Conservation (phyloP, 2,888 invertebrate species). For the Drosophila nr. medialis region DNA sequence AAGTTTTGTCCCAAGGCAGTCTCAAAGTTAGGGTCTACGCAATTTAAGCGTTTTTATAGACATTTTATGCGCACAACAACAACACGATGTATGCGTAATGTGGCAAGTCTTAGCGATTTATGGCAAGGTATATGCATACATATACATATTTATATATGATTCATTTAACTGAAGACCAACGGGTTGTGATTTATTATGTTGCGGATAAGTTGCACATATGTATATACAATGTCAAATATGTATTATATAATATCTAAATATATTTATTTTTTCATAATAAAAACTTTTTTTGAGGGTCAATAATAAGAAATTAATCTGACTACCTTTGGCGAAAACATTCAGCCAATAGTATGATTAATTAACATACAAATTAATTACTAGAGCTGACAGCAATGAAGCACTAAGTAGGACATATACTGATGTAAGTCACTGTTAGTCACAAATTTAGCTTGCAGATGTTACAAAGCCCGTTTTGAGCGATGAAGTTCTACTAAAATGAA, state of each 20-base stretch:
- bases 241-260: neutral
- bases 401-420: neutral
- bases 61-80: conserved; percentile 65
- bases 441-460: neutral
- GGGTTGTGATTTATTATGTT: conserved; percentile 2
- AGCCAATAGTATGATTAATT: neutral
- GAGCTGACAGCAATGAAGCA: neutral
- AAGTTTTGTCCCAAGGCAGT: conserved; percentile 55
- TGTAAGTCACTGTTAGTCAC: neutral
- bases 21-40: conserved; percentile 53
- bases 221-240: neutral
- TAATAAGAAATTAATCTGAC: neutral
- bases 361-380: neutral
- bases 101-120: conserved; percentile 69
- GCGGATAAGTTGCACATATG: neutral
- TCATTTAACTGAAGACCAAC: conserved; percentile 15
- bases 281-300: neutral
- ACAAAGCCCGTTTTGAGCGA: neutral
- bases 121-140: conserved; percentile 40
- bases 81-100: conserved; percentile 65
- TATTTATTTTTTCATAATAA: neutral
- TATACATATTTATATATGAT: conserved; percentile 17
- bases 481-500: neutral
- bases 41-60: conserved; percentile 71
- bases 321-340: neutral